A percentile compares a stretch with the other conserved stretches of the same genome.
Conservation (phyloP, 1,140 invertebrate species). For the Coptotermes formosanus region DNA sequence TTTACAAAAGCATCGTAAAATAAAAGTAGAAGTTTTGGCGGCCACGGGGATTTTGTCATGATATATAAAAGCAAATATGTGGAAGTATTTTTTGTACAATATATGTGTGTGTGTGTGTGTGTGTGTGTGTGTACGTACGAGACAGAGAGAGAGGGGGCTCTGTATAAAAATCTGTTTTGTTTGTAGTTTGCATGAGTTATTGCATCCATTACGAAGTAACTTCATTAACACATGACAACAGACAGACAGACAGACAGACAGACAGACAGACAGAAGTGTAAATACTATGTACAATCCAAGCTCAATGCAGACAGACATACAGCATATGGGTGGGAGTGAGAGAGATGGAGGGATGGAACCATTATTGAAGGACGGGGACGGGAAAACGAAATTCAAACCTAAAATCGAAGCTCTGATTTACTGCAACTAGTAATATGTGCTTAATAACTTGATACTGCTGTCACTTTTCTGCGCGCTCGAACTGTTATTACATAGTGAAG, state of each 20-base stretch:
- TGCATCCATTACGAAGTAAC: constrained; percentile 22
- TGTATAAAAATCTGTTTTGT: constrained; percentile 15
- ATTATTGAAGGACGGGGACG: neutral
- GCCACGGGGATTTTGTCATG: neutral
- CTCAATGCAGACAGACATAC: neutral
- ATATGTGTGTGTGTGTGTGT: no score
- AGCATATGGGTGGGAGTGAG: neutral
- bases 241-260: neutral
- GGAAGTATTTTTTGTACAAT: constrained; percentile 19
- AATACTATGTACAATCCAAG: constrained; percentile 3
- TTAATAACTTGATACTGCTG: neutral
- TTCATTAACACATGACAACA: constrained; percentile 27
- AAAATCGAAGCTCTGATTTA: neutral
- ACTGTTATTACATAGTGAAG: neutral
- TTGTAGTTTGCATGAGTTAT: constrained; percentile 25
- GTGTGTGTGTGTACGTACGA: no score
- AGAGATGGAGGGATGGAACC: neutral
- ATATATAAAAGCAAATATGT: constrained; percentile 26
- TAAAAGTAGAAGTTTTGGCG: neutral
- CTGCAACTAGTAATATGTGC: neutral
- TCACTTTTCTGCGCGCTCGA: neutral
- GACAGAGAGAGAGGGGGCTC: neutral
- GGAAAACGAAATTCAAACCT: neutral
- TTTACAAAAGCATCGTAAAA: constrained; percentile 14
- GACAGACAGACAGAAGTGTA: neutral